Conservation (phyloP, 1,140 invertebrate species). For the Apis mellifera region Amel_HAv3.1 CM009941.2:2302001-2302500, state of each 20-base stretch:
- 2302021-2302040: no score
- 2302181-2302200: slow-evolving; percentile 45
- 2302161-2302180: slow-evolving; percentile 64
- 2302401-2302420: slow-evolving; percentile 75
- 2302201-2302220: slow-evolving; percentile 67
- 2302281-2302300: no score
- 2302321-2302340: slow-evolving; percentile 79
- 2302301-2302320: slow-evolving; percentile 61
- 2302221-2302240: slow-evolving; percentile 52
- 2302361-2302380: slow-evolving; percentile 71
- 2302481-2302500: slow-evolving; percentile 64
- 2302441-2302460: slow-evolving; percentile 55
- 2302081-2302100: slow-evolving; percentile 77
- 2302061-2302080: slow-evolving; percentile 65
- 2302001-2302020: no score
- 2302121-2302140: slow-evolving; percentile 33
- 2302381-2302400: slow-evolving; percentile 80
- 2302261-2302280: no score
- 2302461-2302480: slow-evolving; percentile 49
- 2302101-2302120: slow-evolving; percentile 59
- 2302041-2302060: background rate
- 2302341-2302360: slow-evolving; percentile 80
- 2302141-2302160: slow-evolving; percentile 65
- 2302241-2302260: background rate
- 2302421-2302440: slow-evolving; percentile 77